Evolutionary conservation across 2,888 invertebrate species (phyloP).

Genomic region (Linnaemya tessellans): DNA sequence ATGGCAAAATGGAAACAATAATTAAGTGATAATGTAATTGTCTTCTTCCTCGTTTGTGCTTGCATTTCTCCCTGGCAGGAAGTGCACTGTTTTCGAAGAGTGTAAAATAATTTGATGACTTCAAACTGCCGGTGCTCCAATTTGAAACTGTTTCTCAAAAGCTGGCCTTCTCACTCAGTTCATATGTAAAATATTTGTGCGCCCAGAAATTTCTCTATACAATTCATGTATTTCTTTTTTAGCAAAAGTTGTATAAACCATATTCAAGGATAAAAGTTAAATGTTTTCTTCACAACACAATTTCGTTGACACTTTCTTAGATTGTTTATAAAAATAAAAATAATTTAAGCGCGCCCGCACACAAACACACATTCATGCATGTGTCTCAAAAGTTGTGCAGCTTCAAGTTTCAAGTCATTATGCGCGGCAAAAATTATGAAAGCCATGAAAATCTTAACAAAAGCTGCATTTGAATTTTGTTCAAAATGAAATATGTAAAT

Average conservation of each 20-base stretch:
- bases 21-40: no score
- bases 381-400: background rate
- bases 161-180: no score
- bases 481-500: slow-evolving; percentile 50
- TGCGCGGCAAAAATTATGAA: slow-evolving; percentile 34
- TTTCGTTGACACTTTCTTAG: slow-evolving; percentile 26
- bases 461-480: slow-evolving; percentile 27
- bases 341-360: background rate
- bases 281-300: slow-evolving; percentile 44
- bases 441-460: slow-evolving; percentile 35
- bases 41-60: no score
- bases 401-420: slow-evolving; percentile 1
- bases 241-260: background rate
- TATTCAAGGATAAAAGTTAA: slow-evolving; percentile 14
- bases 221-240: background rate
- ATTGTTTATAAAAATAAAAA: slow-evolving; percentile 14
- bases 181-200: no score
- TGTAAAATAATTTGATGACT: no score
- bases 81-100: no score
- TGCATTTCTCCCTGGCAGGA: no score
- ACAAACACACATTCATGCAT: background rate
- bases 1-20: no score
- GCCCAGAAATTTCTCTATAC: no score
- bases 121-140: no score
- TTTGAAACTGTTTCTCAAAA: no score